These are phyloP conservation scores for Abrostola tripartita DNA, from an alignment of 2,888 invertebrate species.

Conservation along the genomic window DNA sequence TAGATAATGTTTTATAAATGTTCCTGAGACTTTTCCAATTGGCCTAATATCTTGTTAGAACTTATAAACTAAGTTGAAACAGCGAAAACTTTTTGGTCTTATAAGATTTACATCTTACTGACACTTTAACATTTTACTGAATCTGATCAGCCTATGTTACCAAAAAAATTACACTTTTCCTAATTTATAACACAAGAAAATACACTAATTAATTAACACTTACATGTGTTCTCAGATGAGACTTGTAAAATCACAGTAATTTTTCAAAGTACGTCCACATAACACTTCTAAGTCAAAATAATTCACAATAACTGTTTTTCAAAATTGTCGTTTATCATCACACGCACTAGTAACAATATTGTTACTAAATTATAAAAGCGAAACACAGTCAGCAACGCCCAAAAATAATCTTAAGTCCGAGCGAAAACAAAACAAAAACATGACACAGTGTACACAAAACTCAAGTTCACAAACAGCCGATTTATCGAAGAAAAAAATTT, in stretches of 20 bases:
- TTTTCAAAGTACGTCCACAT: slow-evolving; percentile 70
- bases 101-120: slow-evolving; percentile 34
- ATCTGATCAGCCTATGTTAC: slow-evolving; percentile 8
- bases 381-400: slow-evolving; percentile 80
- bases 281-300: slow-evolving; percentile 71
- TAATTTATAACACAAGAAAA: slow-evolving; percentile 36
- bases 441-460: slow-evolving; percentile 76
- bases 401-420: slow-evolving; percentile 75
- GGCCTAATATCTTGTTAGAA: slow-evolving; percentile 41
- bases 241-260: slow-evolving; percentile 65
- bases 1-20: background rate
- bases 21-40: slow-evolving; percentile 13
- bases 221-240: slow-evolving; percentile 65
- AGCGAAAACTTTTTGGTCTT: slow-evolving; percentile 27
- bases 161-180: slow-evolving; percentile 44
- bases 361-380: slow-evolving; percentile 67
- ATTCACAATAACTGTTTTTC: slow-evolving; percentile 67
- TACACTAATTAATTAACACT: slow-evolving; percentile 61
- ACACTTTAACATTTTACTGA: slow-evolving; percentile 23
- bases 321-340: slow-evolving; percentile 59
- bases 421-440: slow-evolving; percentile 82
- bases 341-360: slow-evolving; percentile 70
- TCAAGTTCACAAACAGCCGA: slow-evolving; percentile 70
- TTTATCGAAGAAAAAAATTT: slow-evolving; percentile 58
- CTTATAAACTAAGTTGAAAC: slow-evolving; percentile 6